A percentile compares a stretch with the other conserved stretches of the same genome.
Conservation (phyloP, 2,113 vertebrate genomes). For the Mesembrinibis cayennensis region DNA sequence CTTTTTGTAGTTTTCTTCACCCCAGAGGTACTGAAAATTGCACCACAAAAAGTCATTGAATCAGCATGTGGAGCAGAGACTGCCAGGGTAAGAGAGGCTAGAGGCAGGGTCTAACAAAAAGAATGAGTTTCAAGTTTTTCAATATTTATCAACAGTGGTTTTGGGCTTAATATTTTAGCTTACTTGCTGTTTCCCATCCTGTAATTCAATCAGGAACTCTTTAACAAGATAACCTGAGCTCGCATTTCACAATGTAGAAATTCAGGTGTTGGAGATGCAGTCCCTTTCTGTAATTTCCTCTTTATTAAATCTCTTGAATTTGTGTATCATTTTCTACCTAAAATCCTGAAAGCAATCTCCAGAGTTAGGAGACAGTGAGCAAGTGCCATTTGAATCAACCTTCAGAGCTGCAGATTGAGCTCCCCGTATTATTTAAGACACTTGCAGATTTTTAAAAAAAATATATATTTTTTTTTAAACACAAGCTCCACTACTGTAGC, state of each 20-base stretch:
- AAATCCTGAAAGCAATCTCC: not conserved
- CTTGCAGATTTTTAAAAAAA: not conserved
- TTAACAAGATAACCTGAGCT: not conserved
- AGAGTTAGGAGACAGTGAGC: not conserved
- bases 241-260: not conserved
- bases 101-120: not conserved
- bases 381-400: not conserved
- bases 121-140: not conserved
- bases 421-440: not conserved
- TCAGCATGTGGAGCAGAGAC: not conserved
- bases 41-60: not conserved
- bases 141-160: not conserved
- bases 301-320: not conserved
- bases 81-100: not conserved
- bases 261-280: not conserved
- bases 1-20: not conserved
- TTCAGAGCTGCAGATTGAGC: not conserved
- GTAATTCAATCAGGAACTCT: not conserved
- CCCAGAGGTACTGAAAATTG: not conserved
- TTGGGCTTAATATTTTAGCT: not conserved
- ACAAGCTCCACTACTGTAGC: not conserved
- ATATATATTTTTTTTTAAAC: not conserved
- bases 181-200: not conserved
- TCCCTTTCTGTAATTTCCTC: not conserved
- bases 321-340: not conserved